Evolutionary conservation across 2,113 vertebrate species (phyloP), one percentile per base, ranked within the genome.

Genomic region (Enhydra lutris): DNA sequence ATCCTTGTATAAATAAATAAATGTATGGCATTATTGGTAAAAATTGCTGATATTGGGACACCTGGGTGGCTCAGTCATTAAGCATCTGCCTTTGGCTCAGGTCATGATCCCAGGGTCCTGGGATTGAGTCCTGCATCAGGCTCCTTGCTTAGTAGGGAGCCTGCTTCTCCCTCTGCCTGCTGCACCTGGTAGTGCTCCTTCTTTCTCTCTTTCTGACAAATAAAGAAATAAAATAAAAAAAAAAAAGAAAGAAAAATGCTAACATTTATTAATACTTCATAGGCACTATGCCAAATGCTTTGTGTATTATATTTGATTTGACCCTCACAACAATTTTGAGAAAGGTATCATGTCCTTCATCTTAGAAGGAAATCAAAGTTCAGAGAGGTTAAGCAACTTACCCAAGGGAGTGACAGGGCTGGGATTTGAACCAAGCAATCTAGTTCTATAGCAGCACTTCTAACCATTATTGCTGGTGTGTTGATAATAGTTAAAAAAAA

Each of bases 261-360:
- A 34, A 89, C 24, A 73, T 10, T 18, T 69, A 17, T 67, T 85
- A 36, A 20, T 87, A 45, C 29, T 6, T 59, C 65, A 57, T n/a
- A 29, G 29, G 31, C 50, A 9, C 36, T 31, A 29, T 89, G 52
- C 63, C 21, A 7, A 39, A 20, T 34, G 17, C 47, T 85, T 74
- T 81, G 57, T 3, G 29, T 88, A 55, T 45, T 7, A 9, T 91
- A 81, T 42, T 42, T 80, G n/a, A 94, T 85, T 90, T 85, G 74
- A 96, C 29, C 59, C 12, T 42, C 23, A 63, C n/a, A 89, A 65
- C 90, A 85, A 85, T 90, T 85, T 95, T 93, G 85, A 55, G 14
- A 52, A 81, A 89, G 39, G 31, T 39, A 39, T 50, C 59, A 12
- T 42, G 24, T 20, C 52, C 47, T 61, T 90, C 42, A 21, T 34